Conservation (phyloP, 2,113 vertebrate genomes). For the Paracanthobrama guichenoti region DNA sequence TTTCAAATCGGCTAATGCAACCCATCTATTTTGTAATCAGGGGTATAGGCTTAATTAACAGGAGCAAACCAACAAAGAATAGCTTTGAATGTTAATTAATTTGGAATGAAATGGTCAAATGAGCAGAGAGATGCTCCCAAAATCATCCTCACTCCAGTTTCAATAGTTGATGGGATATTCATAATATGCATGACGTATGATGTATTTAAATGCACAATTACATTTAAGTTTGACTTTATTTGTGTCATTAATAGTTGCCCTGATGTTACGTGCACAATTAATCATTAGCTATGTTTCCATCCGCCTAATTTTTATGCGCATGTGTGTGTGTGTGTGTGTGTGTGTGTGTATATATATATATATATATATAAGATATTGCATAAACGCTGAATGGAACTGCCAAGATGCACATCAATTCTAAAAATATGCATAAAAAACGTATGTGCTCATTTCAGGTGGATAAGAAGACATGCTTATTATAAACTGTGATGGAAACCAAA, state of each 20-base stretch:
- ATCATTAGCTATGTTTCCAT: not conserved
- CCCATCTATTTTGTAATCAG: slow-evolving; percentile 55
- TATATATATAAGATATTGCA: too few species aligned
- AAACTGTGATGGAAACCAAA: too few species aligned
- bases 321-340: too few species aligned
- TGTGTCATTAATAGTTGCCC: not conserved
- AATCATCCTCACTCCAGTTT: not conserved
- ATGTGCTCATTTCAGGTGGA: too few species aligned
- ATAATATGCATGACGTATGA: not conserved
- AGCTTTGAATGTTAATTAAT: slow-evolving; percentile 62
- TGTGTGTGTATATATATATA: too few species aligned
- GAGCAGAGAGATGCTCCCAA: not conserved
- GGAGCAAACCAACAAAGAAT: slow-evolving; percentile 47
- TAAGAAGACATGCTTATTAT: too few species aligned
- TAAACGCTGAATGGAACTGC: too few species aligned
- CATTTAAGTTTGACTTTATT: not conserved
- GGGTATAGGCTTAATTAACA: slow-evolving; percentile 60
- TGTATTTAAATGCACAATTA: not conserved
- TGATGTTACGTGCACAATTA: not conserved
- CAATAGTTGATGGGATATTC: not conserved
- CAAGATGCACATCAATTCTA: too few species aligned
- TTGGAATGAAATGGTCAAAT: slow-evolving; percentile 32
- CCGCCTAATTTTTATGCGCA: too few species aligned
- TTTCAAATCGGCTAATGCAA: slow-evolving; percentile 59
- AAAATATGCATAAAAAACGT: too few species aligned